A percentile compares a stretch with the other conserved stretches of the same genome.
phyloP scores from a whole-genome alignment of 2,797 vertebrate species.

The Zonotrichia albicollis region DNA sequence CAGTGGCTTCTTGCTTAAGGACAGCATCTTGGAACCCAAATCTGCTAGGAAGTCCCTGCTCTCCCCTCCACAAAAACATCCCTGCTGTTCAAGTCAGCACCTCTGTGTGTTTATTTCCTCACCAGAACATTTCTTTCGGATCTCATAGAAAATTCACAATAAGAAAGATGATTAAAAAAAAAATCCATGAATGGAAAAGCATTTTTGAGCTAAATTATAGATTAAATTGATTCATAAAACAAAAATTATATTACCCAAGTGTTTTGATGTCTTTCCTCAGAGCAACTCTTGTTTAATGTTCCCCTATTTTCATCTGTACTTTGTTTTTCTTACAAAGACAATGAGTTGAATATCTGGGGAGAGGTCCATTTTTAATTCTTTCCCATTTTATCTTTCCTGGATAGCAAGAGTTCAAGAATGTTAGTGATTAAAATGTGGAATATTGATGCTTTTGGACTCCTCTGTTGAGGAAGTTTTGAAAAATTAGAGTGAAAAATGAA shows the following conservation, averaged over 20 bases:
- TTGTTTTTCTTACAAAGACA: neutral
- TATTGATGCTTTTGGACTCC: neutral
- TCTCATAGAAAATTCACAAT: neutral
- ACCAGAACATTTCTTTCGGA: neutral
- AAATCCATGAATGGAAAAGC: neutral
- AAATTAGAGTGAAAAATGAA: neutral
- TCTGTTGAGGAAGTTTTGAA: neutral
- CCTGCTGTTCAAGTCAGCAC: neutral
- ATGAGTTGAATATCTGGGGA: neutral
- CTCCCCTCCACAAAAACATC: neutral
- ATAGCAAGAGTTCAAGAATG: neutral
- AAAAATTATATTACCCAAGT: neutral
- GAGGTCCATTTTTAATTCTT: neutral
- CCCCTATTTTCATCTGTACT: neutral
- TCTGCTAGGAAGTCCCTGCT: neutral
- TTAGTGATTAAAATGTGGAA: neutral
- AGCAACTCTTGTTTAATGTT: neutral
- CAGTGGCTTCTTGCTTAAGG: neutral
- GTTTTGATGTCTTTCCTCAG: neutral
- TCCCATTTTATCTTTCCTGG: neutral
- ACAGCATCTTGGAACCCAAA: neutral
- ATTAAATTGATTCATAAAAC: neutral
- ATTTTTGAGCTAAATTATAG: neutral
- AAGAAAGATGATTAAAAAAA: neutral
- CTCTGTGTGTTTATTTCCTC: neutral